Evolutionary conservation across 2,113 vertebrate species (phyloP).

Genomic region (Oncorhynchus kisutch): DNA sequence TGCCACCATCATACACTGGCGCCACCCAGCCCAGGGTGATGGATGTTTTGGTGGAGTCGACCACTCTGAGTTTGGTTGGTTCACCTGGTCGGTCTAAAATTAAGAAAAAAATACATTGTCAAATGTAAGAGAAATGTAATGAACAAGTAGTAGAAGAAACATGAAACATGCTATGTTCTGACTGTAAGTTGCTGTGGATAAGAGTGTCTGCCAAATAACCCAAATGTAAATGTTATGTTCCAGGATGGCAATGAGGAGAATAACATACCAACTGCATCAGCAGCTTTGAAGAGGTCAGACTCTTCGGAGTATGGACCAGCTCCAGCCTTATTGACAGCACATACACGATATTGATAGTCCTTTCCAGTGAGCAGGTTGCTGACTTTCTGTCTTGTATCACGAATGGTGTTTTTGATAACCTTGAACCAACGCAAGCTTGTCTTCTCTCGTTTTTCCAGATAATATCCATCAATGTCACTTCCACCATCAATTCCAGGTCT

Average conservation of each 20-base stretch:
- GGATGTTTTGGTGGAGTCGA: constrained; percentile 95
- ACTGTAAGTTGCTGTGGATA: not conserved
- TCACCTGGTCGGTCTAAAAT: constrained; percentile 88
- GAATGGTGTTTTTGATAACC: constrained; percentile 90
- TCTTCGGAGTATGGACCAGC: constrained; percentile 89
- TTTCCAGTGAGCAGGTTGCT: constrained; percentile 84
- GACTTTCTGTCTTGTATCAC: constrained; percentile 95
- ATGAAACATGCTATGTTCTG: not conserved
- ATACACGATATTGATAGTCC: constrained; percentile 92
- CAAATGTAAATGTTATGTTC: constrained; percentile 1
- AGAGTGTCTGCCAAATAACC: not conserved
- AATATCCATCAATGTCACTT: constrained; percentile 92
- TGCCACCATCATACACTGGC: constrained; percentile 94
- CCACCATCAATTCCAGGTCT: constrained; percentile 90
- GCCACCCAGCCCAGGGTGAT: constrained; percentile 93
- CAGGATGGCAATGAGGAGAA: not conserved
- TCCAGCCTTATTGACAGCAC: constrained; percentile 93
- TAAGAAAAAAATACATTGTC: constrained; percentile 41
- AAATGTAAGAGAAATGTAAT: not conserved
- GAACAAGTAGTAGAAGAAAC: not conserved
- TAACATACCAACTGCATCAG: constrained; percentile 88
- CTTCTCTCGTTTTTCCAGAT: constrained; percentile 94
- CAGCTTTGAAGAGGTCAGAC: constrained; percentile 91
- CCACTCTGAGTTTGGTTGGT: constrained; percentile 88
- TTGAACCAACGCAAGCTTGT: constrained; percentile 98